Percentiles rank a stretch among this genome's conserved stretches.
phyloP scores from a whole-genome alignment of 2,888 invertebrate genomes.

The Ophonus ardosiacus region DNA sequence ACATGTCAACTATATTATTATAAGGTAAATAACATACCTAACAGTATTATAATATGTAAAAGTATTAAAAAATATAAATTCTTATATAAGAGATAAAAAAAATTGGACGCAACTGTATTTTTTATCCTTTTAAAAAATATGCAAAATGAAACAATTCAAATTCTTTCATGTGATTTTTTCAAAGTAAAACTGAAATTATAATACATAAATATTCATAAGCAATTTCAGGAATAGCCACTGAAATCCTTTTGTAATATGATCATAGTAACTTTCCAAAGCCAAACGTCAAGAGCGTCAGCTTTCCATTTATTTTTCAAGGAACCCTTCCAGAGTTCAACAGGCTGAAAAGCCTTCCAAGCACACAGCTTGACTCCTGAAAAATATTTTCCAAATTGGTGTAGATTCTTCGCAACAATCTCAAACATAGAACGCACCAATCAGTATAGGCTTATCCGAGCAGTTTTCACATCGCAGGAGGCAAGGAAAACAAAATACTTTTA shows the following conservation, averaged over 20 bases:
- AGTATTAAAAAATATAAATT: too few relatives aligned
- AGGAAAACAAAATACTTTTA: conserved; percentile 48
- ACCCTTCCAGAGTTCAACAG: conserved; percentile 35
- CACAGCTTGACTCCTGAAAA: conserved; percentile 15
- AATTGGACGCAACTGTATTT: too few relatives aligned
- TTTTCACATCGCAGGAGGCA: conserved; percentile 23
- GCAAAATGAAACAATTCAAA: not conserved
- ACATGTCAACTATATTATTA: too few relatives aligned
- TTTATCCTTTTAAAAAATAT: too few relatives aligned
- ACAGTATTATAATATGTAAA: too few relatives aligned
- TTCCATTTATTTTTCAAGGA: conserved; percentile 23
- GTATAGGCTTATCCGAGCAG: conserved; percentile 44
- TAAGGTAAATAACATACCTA: too few relatives aligned
- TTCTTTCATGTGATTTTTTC: not conserved
- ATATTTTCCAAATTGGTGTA: conserved; percentile 17
- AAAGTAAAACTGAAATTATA: not conserved
- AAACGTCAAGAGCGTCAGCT: not conserved
- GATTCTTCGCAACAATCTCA: conserved; percentile 17
- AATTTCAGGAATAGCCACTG: conserved; percentile 1
- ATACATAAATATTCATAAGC: not conserved
- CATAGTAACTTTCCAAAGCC: not conserved
- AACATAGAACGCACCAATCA: conserved; percentile 14
- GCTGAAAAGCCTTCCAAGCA: conserved; percentile 12
- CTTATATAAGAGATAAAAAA: too few relatives aligned
- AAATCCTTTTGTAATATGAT: not conserved